phyloP scores from a whole-genome alignment of 2,113 vertebrate species.

The Athene noctua region DNA sequence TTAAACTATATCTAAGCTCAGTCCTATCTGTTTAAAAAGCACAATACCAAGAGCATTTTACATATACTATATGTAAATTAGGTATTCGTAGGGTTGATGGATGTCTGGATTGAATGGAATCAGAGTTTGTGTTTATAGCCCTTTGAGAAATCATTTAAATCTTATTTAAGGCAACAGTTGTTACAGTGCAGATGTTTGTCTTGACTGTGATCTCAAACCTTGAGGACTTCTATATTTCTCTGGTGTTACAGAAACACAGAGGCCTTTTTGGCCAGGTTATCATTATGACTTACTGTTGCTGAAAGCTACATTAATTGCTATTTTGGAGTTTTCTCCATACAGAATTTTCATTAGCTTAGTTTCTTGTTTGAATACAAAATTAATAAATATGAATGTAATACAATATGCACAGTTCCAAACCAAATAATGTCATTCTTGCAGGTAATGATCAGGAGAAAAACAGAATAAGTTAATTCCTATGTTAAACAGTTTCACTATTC shows the following conservation, averaged over 20 bases:
- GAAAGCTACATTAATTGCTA: background rate
- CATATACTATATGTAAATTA: background rate
- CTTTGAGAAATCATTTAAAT: background rate
- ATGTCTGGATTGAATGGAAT: background rate
- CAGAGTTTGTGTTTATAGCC: background rate
- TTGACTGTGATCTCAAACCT: background rate
- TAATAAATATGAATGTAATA: background rate
- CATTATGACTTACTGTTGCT: background rate
- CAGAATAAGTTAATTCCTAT: background rate
- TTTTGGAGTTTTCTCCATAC: background rate
- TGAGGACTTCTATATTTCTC: background rate
- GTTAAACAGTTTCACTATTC: background rate
- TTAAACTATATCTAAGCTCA: background rate
- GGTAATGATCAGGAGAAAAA: background rate
- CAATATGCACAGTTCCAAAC: background rate
- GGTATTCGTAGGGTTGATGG: background rate
- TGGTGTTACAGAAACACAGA: background rate
- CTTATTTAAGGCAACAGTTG: background rate
- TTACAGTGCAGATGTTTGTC: background rate
- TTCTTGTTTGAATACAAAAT: background rate
- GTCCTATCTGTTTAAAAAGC: background rate
- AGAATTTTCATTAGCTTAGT: background rate
- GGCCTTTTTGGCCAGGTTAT: background rate
- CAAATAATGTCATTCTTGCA: background rate
- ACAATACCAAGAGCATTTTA: background rate